Base-by-base conservation (phyloP, 2,888 invertebrate genomes). In the Cataglyphis albicans region DNA sequence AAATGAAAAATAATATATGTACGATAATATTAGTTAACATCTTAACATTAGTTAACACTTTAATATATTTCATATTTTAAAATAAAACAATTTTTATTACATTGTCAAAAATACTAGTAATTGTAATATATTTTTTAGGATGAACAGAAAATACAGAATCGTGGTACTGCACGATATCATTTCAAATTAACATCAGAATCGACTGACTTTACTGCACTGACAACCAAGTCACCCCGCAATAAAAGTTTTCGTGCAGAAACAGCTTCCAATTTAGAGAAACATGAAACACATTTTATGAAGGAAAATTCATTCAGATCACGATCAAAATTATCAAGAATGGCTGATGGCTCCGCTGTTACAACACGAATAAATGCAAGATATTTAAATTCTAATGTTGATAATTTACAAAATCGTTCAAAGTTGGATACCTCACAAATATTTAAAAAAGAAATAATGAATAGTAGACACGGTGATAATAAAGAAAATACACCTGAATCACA, bases 161-260 rank as follows among this genome's bases (percentile, higher is more conserved):
- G 93, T 10, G 92, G 93, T 35, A 86, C 82, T 61, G 86, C 89
- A n/a, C 92, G 91, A 75, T 93, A 91, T 80, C 91, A 89, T 68
- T 67, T 87, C 29, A 91, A 91, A 86, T 87, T 86, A 61, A 84
- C 67, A 9, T 90, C 91, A 82, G 89, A 91, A 35, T 10, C 87
- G 5, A 84, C 87, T 21, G 87, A 86, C n/a, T 82, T 64, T 64
- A 48, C 86, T 15, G 73, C 55, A 44, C 59, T 81, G 12, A 80
- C 88, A 78, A 83, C 82, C 52, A 88, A 65, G 29, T 73, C 86
- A 15, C 81, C 48, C 44, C 89, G 82, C 15, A 82, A 84, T 25
- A 86, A 85, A 41, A 55, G n/a, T 15, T 48, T 35, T 3, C 82
- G 57, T 29, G 76, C 80, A 0, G 84, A 82, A 70, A 73, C 82